Evolutionary conservation across 2,797 vertebrate species (phyloP).

Genomic region (Enteromius radiatus): DNA sequence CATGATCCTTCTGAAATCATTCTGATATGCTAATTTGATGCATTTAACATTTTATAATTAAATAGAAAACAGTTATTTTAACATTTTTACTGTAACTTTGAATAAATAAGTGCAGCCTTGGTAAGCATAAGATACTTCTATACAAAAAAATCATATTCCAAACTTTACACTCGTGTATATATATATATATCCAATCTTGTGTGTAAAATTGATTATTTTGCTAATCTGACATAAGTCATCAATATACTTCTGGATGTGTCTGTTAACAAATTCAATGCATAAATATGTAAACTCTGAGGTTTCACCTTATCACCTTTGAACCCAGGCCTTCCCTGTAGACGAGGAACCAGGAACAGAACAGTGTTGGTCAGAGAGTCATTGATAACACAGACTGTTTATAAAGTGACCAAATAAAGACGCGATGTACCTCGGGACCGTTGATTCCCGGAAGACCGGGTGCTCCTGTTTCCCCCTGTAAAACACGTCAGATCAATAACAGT

Average conservation of each 20-base stretch:
- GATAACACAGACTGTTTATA: not conserved
- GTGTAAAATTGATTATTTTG: not conserved
- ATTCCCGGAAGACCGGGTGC: slow-evolving; percentile 78
- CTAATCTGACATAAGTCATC: not conserved
- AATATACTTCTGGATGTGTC: not conserved
- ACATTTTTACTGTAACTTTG: not conserved
- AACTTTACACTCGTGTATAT: not conserved
- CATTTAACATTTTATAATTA: not conserved
- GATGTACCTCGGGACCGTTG: slow-evolving; percentile 80
- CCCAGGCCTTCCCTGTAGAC: slow-evolving; percentile 80
- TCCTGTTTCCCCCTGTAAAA: slow-evolving; percentile 79
- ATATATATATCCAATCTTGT: not conserved
- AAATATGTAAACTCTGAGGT: slow-evolving; percentile 29
- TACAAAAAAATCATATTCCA: not conserved
- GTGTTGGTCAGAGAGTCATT: not conserved
- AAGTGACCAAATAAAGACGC: not conserved
- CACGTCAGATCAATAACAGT: not conserved
- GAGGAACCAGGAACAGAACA: slow-evolving; percentile 22
- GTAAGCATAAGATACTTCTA: not conserved
- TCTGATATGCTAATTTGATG: not conserved
- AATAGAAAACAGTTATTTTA: not conserved
- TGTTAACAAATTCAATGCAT: not conserved
- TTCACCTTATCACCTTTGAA: slow-evolving; percentile 87
- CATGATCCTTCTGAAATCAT: not conserved
- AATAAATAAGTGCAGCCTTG: not conserved